Conservation (phyloP, 1,140 invertebrate genomes). For the Sycobia sp. region DNA sequence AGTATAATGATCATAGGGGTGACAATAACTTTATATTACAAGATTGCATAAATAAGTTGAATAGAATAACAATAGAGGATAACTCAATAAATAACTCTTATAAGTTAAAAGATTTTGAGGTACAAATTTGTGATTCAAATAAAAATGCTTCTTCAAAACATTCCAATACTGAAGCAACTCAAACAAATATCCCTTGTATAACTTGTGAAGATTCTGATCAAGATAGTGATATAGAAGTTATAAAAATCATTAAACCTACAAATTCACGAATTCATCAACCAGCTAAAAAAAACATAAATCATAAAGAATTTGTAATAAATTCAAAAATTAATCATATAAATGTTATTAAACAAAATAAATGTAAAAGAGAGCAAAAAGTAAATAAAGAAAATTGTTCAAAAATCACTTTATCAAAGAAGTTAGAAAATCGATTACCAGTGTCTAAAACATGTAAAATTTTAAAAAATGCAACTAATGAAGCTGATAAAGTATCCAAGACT, state of each 20-base stretch:
- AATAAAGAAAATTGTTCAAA: slow-evolving; percentile 18
- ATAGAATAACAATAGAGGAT: neutral
- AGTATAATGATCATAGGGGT: neutral
- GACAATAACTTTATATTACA: neutral
- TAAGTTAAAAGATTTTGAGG: neutral
- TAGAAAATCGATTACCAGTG: neutral
- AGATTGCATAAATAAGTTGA: neutral
- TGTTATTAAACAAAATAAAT: neutral
- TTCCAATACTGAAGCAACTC: neutral
- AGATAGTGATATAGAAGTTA: slow-evolving; percentile 5
- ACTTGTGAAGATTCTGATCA: neutral
- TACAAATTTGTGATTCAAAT: neutral
- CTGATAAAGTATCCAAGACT: neutral
- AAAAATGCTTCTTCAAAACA: neutral
- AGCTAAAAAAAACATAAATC: slow-evolving; percentile 1
- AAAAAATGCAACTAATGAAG: slow-evolving; percentile 8
- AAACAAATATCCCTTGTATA: neutral
- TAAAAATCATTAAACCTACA: neutral
- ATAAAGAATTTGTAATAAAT: slow-evolving; percentile 12
- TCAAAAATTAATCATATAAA: neutral
- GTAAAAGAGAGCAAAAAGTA: neutral
- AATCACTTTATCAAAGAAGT: neutral
- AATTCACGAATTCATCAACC: neutral
- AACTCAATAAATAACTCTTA: neutral
- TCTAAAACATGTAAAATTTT: slow-evolving; percentile 11